These are phyloP conservation scores for Sebastes oblongus DNA, from an alignment of 2,797 vertebrate genomes.

Conservation along the genomic window DNA sequence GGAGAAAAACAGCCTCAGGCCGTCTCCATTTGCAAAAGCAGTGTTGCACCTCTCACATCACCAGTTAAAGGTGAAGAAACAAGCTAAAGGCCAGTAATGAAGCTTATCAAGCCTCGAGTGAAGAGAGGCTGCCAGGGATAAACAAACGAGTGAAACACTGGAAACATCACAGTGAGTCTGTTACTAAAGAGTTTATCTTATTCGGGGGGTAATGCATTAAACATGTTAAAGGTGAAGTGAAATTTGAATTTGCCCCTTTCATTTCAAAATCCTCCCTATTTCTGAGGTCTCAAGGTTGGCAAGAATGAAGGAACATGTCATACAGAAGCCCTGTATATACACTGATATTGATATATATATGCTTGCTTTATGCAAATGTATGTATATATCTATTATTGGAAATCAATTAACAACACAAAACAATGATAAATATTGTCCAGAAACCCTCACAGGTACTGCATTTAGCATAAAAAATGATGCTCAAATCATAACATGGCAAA, in stretches of 20 bases:
- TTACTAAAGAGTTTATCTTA: background rate
- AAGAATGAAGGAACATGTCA: no score
- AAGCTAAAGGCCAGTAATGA: constrained; percentile 53
- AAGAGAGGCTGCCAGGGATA: constrained; percentile 10
- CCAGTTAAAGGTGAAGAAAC: constrained; percentile 31
- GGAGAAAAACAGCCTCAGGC: constrained; percentile 50
- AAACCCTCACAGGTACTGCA: no score
- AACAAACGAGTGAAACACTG: constrained; percentile 8
- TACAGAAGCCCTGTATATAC: no score
- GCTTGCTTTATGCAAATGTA: no score
- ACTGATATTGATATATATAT: no score
- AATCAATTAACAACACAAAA: no score
- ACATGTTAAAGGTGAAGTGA: background rate
- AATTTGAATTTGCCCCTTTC: background rate
- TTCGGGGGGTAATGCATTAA: background rate
- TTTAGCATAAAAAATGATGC: no score
- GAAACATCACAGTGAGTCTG: background rate
- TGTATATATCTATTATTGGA: no score
- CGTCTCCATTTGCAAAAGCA: constrained; percentile 38
- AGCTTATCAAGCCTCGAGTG: constrained; percentile 9
- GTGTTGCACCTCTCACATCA: constrained; percentile 46
- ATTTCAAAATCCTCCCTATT: no score
- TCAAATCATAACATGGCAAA: no score
- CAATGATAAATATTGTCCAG: no score
- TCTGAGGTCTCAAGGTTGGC: no score